Base-by-base conservation (phyloP, 1,140 invertebrate species). In the Heliconius nattereri region DNA sequence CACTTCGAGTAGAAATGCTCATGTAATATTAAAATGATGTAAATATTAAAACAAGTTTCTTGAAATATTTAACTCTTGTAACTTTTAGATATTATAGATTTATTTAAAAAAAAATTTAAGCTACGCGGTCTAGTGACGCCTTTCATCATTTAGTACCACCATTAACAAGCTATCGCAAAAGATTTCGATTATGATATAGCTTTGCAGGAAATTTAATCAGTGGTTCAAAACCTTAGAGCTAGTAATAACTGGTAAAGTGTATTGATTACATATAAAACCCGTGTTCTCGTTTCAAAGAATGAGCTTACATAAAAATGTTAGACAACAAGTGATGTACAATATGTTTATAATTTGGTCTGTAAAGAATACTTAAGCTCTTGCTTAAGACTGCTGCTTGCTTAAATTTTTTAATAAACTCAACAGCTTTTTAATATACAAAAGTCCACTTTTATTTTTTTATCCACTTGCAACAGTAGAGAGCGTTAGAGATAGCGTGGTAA, bases 141-240 rank as follows among this genome's bases (percentile, higher is more conserved):
- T 75, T 79, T 70, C 35, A 29, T 45, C 71, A 73, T 35, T 78
- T 73, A 60, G 16, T 20, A 45, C 52, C 77, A 45, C 52, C 77
- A 73, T 78, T 73, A 78, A 79, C 26, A 79, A 45, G 78, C 78
- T 75, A 79, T 79, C 60, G 29, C 19, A 5, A 75, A 79, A 79
- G 78, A 79, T 79, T 79, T 79, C 73, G 73, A 75, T 79, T 79
- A 79, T 79, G 78, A 79, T 79, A 79, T 32, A 75, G 29, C 73
- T 71, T 79, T 40, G 45, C 60, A 79, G 78, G 73, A 79, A 79
- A 79, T 75, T 79, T 79, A 79, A 75, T 74, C 78, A 54, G 40
- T 20, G 78, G 73, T 60, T 71, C 78, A 60, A 71, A 52, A 57
- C 8, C 73, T 79, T 6, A 29, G 45, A 71, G 78, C 74, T 66